Percentiles rank a stretch among this genome's conserved stretches.
These are phyloP conservation scores for Ianthella basta DNA, from an alignment of 37 sponge, comb jelly and placozoan species.

Conservation along the genomic window DNA sequence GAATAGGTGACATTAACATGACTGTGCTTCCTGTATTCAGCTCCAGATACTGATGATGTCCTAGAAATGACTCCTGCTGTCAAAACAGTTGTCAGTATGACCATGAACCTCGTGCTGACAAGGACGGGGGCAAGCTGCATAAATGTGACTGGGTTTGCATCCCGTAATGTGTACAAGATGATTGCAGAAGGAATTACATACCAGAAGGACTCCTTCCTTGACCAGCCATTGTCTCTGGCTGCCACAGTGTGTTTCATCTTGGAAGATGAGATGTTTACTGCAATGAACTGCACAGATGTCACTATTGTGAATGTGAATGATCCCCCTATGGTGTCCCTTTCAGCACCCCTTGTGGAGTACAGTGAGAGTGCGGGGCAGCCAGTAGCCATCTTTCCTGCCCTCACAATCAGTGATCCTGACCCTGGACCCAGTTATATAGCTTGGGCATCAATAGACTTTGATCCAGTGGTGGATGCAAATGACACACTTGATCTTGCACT, in stretches of 20 bases:
- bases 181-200: background rate
- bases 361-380: background rate
- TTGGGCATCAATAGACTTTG: background rate
- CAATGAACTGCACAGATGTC: background rate
- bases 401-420: background rate
- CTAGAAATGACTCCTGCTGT: background rate
- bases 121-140: background rate
- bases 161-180: background rate
- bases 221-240: background rate
- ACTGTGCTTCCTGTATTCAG: background rate
- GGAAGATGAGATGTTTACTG: background rate
- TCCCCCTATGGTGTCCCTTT: background rate
- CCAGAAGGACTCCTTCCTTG: background rate
- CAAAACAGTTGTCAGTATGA: background rate
- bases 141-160: background rate
- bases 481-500: background rate
- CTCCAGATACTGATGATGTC: background rate
- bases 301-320: background rate
- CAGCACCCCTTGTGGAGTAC: background rate
- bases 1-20: background rate
- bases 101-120: background rate
- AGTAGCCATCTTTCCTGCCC: background rate
- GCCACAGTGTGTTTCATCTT: background rate
- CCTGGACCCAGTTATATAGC: background rate
- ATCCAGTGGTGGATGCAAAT: background rate